These are phyloP conservation scores for Lathronympha strigana DNA, from an alignment of 2,888 invertebrate species.

Conservation along the genomic window DNA sequence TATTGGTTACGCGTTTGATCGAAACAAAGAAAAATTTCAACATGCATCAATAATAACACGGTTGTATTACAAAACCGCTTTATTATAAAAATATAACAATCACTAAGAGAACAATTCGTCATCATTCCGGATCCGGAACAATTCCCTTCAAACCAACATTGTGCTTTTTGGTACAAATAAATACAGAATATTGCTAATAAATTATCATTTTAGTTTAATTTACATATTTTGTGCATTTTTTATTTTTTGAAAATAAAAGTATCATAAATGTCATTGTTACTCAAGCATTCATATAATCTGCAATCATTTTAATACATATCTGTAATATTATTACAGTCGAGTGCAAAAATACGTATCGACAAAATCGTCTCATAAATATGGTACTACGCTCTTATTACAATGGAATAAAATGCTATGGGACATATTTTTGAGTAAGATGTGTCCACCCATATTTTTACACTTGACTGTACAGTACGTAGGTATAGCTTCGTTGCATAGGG, in stretches of 20 bases:
- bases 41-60: constrained; percentile 30
- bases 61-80: constrained; percentile 52
- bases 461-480: too few species aligned
- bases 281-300: background rate
- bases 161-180: constrained; percentile 3
- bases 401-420: too few species aligned
- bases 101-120: constrained; percentile 46
- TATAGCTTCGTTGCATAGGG: too few species aligned
- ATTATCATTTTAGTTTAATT: background rate
- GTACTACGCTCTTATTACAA: too few species aligned
- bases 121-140: constrained; percentile 18
- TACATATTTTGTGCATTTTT: constrained; percentile 11
- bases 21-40: background rate
- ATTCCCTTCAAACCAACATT: background rate
- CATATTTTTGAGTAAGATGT: too few species aligned
- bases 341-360: background rate
- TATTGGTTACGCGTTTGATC: too few species aligned
- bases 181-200: background rate
- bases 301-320: background rate
- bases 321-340: background rate
- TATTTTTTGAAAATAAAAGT: background rate
- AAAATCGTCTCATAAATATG: too few species aligned
- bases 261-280: background rate
- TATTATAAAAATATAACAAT: constrained; percentile 72
- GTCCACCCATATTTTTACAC: too few species aligned